Percentiles rank a stretch among this genome's conserved stretches.
Conservation (phyloP, 2,797 vertebrate genomes). For the Clarias laeviceps region DNA sequence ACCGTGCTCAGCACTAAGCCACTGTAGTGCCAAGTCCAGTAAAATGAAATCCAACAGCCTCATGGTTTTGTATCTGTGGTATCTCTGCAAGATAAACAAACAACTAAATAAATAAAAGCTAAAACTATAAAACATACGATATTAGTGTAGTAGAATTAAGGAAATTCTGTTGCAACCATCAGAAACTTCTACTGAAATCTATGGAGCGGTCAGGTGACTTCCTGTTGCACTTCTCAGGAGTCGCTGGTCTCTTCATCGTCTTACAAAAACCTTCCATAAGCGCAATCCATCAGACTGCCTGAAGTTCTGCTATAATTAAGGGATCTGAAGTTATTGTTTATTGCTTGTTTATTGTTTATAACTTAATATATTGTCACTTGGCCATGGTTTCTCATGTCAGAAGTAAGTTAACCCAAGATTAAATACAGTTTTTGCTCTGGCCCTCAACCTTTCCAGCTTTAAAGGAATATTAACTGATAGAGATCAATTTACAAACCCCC, state of each 20-base stretch:
- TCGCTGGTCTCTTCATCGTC: background rate
- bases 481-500: background rate
- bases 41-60: too few species aligned
- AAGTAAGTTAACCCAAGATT: background rate
- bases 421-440: background rate
- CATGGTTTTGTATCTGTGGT: too few species aligned
- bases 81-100: too few species aligned
- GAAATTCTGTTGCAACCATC: background rate
- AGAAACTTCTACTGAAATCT: background rate
- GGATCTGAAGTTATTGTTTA: background rate
- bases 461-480: conserved; percentile 1
- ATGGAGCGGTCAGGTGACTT: background rate
- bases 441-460: background rate
- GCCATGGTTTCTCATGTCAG: background rate
- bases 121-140: too few species aligned
- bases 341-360: too few species aligned
- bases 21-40: too few species aligned
- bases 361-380: background rate
- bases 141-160: background rate
- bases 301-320: background rate
- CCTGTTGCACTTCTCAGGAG: background rate
- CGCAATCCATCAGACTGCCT: background rate
- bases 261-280: background rate
- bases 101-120: too few species aligned
- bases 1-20: too few species aligned